Base-by-base conservation (phyloP, 2,113 vertebrate species). In the Penelope pileata region DNA sequence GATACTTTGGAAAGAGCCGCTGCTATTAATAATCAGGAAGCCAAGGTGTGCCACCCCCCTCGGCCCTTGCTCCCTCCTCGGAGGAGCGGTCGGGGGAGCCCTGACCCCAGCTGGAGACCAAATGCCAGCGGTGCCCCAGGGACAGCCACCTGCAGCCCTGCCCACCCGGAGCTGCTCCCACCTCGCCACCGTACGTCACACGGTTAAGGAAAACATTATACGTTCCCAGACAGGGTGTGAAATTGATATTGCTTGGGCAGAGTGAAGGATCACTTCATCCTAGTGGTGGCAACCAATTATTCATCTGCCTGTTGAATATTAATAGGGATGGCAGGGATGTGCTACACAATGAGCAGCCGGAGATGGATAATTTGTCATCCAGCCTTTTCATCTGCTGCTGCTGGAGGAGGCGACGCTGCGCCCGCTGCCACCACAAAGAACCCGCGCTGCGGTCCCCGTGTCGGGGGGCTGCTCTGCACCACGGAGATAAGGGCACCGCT, bases 271-370 rank as follows among this genome's bases (percentile, higher is more conserved):
- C 91, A 47, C 94, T 96, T 90, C 90, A 93, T 91, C 64, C 92
- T 70, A 15, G 59, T 63, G 80, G 88, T 95, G 91, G 95, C 96
- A 97, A 88, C 96, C 95, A 95, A 96, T 97, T 97, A 95, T 87
- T 97, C 97, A 96, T 95, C 88, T 94, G 87, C 93, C 94, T 90
- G 90, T 91, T 95, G 95, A 95, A 97, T 96, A 95, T 96, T 96
- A 93, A 97, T 95, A 45, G 91, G 94, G 91, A 85, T 67, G 82
- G 93, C 91, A 91, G 93, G 11, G 90, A 88, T 14, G 88, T 48
- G 93, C 92, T 81, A 68, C 86, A 94, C 94, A 93, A 92, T 74
- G 91, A 94, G 91, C 92, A 93, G 94, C 84, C 69, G 32, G 73
- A 96, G 95, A 95, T 56, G 91, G 96, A 91, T 96, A 51, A 93